phyloP scores from a whole-genome alignment of 1,140 invertebrate species.

The Drosophila navojoa region DNA sequence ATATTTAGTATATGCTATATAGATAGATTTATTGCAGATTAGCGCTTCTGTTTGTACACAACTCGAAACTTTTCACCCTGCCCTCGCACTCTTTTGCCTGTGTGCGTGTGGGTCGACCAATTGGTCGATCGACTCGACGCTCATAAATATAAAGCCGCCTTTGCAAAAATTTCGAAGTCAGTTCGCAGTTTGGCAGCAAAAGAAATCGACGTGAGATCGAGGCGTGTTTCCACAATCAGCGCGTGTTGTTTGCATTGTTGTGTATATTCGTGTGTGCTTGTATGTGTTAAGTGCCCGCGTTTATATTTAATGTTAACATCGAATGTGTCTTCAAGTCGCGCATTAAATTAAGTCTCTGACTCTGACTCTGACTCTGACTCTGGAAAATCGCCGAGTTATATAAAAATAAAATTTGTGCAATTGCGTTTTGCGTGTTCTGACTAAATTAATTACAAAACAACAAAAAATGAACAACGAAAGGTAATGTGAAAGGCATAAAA shows the following conservation, averaged over 20 bases:
- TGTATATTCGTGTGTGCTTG: slow-evolving; percentile 6
- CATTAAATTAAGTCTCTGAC: slow-evolving; percentile 32
- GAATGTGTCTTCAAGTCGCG: slow-evolving; percentile 35
- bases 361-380: slow-evolving; percentile 27
- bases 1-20: too few relatives aligned
- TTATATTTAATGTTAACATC: slow-evolving; percentile 20
- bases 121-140: slow-evolving; percentile 34
- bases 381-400: slow-evolving; percentile 30
- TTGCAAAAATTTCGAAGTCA: slow-evolving; percentile 38
- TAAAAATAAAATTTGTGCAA: slow-evolving; percentile 28
- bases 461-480: slow-evolving; percentile 64
- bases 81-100: slow-evolving; percentile 6
- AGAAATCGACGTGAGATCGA: slow-evolving; percentile 42
- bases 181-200: slow-evolving; percentile 60
- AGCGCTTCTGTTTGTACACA: background rate
- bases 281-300: slow-evolving; percentile 23
- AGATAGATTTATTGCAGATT: too few relatives aligned
- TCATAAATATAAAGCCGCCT: slow-evolving; percentile 63
- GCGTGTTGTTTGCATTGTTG: slow-evolving; percentile 16
- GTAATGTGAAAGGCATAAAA: slow-evolving; percentile 44
- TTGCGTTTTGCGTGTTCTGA: slow-evolving; percentile 39
- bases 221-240: slow-evolving; percentile 19
- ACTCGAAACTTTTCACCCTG: background rate
- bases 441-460: slow-evolving; percentile 48
- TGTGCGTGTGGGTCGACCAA: slow-evolving; percentile 24